Conservation (phyloP, 2,888 invertebrate species). For the Therioaphis trifolii region DNA sequence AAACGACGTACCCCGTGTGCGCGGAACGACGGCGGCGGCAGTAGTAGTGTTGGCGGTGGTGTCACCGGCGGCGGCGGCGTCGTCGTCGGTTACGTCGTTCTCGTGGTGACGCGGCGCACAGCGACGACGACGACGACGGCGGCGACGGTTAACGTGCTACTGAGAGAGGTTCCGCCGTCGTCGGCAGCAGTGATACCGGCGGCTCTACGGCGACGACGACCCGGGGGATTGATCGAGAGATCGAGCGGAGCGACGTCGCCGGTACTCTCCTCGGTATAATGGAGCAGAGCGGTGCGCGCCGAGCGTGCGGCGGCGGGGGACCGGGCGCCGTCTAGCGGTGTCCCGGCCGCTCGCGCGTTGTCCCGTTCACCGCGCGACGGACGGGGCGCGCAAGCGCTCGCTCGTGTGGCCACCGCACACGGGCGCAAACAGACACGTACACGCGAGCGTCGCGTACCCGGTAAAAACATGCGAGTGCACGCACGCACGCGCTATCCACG, state of each 20-base stretch:
- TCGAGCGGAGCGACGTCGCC: conserved; percentile 54
- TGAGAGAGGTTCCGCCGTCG: conserved; percentile 18
- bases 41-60: not conserved
- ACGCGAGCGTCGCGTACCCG: too few species aligned
- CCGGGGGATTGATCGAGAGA: conserved; percentile 62
- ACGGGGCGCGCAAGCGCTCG: not conserved
- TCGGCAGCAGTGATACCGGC: conserved; percentile 27
- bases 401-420: not conserved
- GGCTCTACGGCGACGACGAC: conserved; percentile 28
- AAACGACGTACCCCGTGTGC: conserved; percentile 3
- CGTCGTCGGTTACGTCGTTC: not conserved
- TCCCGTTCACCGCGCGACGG: conserved; percentile 22
- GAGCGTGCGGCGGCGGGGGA: conserved; percentile 25
- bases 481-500: not conserved
- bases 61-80: not conserved
- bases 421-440: too few species aligned
- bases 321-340: conserved; percentile 60
- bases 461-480: not conserved
- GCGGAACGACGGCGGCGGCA: conserved; percentile 4
- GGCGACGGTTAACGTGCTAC: conserved; percentile 57
- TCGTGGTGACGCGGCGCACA: not conserved
- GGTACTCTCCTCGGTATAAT: conserved; percentile 30
- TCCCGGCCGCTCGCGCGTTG: conserved; percentile 42
- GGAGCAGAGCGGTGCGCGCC: conserved; percentile 12
- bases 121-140: not conserved